Base-by-base conservation (phyloP, 2,888 invertebrate species). In the Rhogogaster chlorosoma region DNA sequence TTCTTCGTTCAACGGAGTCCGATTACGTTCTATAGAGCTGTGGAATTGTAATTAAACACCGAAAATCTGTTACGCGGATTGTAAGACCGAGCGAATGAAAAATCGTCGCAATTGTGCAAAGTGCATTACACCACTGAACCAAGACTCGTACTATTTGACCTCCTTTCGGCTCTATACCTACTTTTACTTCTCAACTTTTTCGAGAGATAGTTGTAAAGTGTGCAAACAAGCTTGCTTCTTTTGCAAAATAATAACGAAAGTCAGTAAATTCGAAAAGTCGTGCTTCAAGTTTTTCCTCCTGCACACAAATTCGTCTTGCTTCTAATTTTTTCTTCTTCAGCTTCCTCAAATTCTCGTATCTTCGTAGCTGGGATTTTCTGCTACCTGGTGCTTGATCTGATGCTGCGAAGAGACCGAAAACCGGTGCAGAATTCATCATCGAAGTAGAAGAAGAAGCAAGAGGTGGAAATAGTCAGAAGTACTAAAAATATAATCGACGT, bases 1-100 rank as follows among this genome's bases (percentile, higher is more conserved):
- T 77, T 53, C 53, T 77, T 49, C 32, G 29, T 77, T 53, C 53
- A 49, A 32, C 15, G 49, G 77, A 49, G 32, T 77, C 77, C 32
- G 26, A 77, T 77, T 77, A 77, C 77, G 32, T 3, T 53, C 29
- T 26, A 26, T 73, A 29, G 53, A 75, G 38, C 26, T 22, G 22
- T 75, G 10, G 75, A 26, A 53, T 77, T 53, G 77, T 77, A 77
- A 53, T 77, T 29, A 77, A 49, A 77, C n/a, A 71, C 71, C 26
- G 22, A 42, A 42, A 71, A 71, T 22, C 36, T 70, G 70, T 70
- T 70, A 70, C 70, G 32, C 38, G n/a, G 71, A 73, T 42, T 67
- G 67, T 67, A 32, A 67, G 7, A 18, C 32, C 32, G 12, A 12
- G 67, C 10, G 6, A 67, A 7, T 32, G 12, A 32, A 67, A 67